Conservation (phyloP, 2,113 vertebrate species). For the Melanocharis versteri region DNA sequence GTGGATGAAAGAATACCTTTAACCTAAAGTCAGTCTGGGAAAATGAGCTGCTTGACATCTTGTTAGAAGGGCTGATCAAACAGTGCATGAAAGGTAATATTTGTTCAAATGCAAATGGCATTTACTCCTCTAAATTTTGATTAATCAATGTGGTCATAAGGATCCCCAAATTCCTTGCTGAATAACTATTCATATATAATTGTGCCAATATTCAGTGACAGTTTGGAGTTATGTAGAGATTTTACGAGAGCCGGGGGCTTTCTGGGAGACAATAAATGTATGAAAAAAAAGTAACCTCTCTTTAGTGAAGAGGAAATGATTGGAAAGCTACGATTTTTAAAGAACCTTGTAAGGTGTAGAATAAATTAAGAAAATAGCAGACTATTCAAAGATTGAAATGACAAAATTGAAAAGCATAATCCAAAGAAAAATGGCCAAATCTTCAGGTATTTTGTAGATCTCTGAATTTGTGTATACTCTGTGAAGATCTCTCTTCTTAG, state of each 20-base stretch:
- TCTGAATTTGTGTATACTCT: background rate
- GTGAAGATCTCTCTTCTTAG: background rate
- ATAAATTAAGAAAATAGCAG: background rate
- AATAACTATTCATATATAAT: background rate
- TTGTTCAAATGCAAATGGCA: background rate
- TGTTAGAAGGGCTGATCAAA: background rate
- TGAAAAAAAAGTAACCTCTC: background rate
- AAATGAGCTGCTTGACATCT: background rate
- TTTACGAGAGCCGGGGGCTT: background rate
- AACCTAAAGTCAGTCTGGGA: background rate
- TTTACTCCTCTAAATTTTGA: background rate
- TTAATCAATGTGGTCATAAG: background rate
- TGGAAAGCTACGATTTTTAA: background rate
- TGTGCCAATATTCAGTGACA: background rate
- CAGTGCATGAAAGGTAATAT: background rate
- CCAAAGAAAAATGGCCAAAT: background rate
- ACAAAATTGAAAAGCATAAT: background rate
- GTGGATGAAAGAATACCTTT: background rate
- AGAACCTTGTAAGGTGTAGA: background rate
- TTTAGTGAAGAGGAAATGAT: background rate
- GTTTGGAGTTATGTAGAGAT: background rate
- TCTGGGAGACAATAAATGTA: background rate
- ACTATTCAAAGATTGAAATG: background rate
- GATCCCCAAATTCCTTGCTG: background rate
- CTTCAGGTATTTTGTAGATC: background rate